A percentile compares a stretch with the other conserved stretches of the same genome.
These are phyloP conservation scores for Heliconius ethilla DNA, from an alignment of 2,888 invertebrate species.

Conservation along the genomic window DNA sequence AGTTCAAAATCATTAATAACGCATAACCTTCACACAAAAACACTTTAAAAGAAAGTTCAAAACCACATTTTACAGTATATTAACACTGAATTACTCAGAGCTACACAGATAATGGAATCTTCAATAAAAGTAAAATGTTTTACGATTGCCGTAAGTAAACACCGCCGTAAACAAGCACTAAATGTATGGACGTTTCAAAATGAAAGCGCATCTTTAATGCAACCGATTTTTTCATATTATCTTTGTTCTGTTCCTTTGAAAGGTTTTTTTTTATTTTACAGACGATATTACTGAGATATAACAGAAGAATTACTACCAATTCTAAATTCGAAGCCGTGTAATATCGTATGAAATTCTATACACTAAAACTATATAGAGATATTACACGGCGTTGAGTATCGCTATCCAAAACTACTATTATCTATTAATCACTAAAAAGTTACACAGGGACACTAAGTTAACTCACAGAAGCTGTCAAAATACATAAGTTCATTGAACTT, in stretches of 20 bases:
- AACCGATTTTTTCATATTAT: neutral
- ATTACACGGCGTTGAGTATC: too few species aligned
- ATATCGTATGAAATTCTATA: too few species aligned
- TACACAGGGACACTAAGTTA: neutral
- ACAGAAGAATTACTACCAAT: neutral
- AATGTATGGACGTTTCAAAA: slow-evolving; percentile 11
- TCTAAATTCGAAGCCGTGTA: neutral
- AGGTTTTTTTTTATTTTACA: neutral
- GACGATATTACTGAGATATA: neutral
- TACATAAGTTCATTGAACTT: neutral
- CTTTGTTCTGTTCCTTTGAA: neutral
- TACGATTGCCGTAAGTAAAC: slow-evolving; percentile 32
- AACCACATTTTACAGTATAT: slow-evolving; percentile 13
- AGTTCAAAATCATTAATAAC: neutral
- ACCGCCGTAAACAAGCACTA: slow-evolving; percentile 27
- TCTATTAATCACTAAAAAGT: neutral
- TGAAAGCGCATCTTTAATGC: slow-evolving; percentile 17
- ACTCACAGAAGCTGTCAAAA: neutral
- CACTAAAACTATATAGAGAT: too few species aligned
- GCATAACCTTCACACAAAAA: neutral
- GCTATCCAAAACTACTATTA: neutral
- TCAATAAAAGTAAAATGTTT: slow-evolving; percentile 24
- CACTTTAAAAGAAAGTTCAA: slow-evolving; percentile 9
- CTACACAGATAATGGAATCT: slow-evolving; percentile 6
- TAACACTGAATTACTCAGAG: neutral